Percentiles rank a stretch among this genome's conserved stretches.
Conservation (phyloP, 2,888 invertebrate genomes). For the Aporophyla nigra region DNA sequence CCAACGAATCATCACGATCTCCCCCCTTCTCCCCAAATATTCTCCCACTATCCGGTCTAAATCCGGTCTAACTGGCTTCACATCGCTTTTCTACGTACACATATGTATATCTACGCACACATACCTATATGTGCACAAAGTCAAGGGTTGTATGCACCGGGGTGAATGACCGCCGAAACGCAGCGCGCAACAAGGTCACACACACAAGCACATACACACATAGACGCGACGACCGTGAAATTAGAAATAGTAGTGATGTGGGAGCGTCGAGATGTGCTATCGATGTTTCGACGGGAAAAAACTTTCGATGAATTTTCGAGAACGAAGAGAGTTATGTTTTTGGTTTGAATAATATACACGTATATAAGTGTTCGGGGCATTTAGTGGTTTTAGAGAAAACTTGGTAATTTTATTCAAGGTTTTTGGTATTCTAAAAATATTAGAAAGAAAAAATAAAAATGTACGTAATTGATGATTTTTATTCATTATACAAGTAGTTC, state of each 20-base stretch:
- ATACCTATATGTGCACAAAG: slow-evolving; percentile 76
- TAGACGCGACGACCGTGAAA: slow-evolving; percentile 85
- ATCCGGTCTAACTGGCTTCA: slow-evolving; percentile 50
- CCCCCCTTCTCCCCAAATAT: background rate
- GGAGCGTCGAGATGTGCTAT: slow-evolving; percentile 28
- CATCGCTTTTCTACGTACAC: slow-evolving; percentile 50
- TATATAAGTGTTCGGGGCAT: background rate
- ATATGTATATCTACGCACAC: slow-evolving; percentile 37
- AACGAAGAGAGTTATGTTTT: background rate
- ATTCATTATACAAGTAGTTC: slow-evolving; percentile 8
- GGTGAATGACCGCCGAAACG: slow-evolving; percentile 90
- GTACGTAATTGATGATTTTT: background rate
- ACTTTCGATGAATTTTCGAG: slow-evolving; percentile 24
- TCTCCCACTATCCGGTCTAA: slow-evolving; percentile 41
- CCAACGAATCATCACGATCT: background rate
- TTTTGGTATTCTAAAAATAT: background rate
- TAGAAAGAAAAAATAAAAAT: background rate
- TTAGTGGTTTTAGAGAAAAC: background rate
- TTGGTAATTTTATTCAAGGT: too few species aligned
- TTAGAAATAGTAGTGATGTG: slow-evolving; percentile 88
- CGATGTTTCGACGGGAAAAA: slow-evolving; percentile 29
- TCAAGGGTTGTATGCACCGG: slow-evolving; percentile 88
- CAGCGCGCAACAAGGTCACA: slow-evolving; percentile 87
- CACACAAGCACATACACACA: slow-evolving; percentile 84
- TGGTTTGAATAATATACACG: background rate